phyloP scores from a whole-genome alignment of 2,888 invertebrate genomes.

The Agrilus mali region DNA sequence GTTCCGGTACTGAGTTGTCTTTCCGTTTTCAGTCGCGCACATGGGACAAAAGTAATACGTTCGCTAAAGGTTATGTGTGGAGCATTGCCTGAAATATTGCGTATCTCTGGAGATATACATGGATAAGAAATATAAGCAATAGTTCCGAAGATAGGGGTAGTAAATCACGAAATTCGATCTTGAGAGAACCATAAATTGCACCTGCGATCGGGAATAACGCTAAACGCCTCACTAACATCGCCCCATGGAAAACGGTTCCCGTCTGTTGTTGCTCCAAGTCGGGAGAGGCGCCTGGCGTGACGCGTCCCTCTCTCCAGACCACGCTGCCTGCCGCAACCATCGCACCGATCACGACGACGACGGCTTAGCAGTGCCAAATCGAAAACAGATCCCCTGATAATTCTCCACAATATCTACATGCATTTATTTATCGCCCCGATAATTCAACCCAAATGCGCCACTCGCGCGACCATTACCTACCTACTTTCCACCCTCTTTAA shows the following conservation, averaged over 20 bases:
- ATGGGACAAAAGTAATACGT: slow-evolving; percentile 28
- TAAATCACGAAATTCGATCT: slow-evolving; percentile 37
- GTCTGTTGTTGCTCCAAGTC: slow-evolving; percentile 14
- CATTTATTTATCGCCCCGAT: slow-evolving; percentile 28
- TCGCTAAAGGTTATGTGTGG: slow-evolving; percentile 25
- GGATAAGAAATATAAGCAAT: slow-evolving; percentile 35
- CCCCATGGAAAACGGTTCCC: slow-evolving; percentile 24
- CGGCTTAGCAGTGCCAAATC: slow-evolving; percentile 19
- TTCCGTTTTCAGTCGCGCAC: slow-evolving; percentile 15
- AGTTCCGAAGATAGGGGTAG: slow-evolving; percentile 33
- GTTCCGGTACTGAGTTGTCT: too few relatives aligned
- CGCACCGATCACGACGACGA: neutral
- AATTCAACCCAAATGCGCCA: slow-evolving; percentile 15
- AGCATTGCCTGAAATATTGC: slow-evolving; percentile 33
- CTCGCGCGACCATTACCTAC: too few relatives aligned
- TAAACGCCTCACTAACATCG: slow-evolving; percentile 26
- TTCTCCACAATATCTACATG: slow-evolving; percentile 22
- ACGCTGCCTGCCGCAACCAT: neutral
- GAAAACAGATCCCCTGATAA: slow-evolving; percentile 27
- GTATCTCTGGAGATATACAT: slow-evolving; percentile 30
- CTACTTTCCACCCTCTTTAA: too few relatives aligned
- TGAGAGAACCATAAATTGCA: slow-evolving; percentile 36
- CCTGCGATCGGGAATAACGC: slow-evolving; percentile 32
- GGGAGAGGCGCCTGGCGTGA: neutral
- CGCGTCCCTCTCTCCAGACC: too few relatives aligned